Evolutionary conservation across 2,888 invertebrate genomes (phyloP).

Genomic region (Conistra vaccinii): DNA sequence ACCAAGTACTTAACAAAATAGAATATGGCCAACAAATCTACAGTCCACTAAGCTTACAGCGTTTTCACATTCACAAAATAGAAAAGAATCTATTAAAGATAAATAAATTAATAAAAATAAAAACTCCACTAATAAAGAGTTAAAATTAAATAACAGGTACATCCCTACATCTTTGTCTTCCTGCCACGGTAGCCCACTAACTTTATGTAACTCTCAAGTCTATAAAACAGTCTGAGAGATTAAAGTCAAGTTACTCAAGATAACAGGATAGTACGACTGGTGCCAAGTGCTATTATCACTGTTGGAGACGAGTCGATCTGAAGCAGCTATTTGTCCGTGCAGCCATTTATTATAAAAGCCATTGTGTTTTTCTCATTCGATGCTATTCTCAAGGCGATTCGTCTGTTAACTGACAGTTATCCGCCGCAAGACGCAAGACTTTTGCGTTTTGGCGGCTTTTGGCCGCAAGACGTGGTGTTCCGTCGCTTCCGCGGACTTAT

Average conservation of each 20-base stretch:
- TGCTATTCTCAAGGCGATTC: background rate
- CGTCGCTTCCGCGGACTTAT: too few species aligned
- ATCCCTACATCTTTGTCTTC: background rate
- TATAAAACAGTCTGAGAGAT: conserved; percentile 9
- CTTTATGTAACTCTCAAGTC: conserved; percentile 1
- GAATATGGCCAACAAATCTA: too few species aligned
- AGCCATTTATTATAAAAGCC: conserved; percentile 3
- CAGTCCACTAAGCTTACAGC: too few species aligned
- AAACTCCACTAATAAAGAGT: too few species aligned
- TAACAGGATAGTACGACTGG: conserved; percentile 18
- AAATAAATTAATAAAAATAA: too few species aligned
- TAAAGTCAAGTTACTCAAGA: conserved; percentile 36
- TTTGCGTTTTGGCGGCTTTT: too few species aligned
- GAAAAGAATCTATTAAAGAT: too few species aligned
- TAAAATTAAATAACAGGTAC: too few species aligned
- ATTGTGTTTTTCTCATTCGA: background rate
- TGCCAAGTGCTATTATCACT: conserved; percentile 51
- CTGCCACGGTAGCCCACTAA: background rate
- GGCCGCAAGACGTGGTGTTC: too few species aligned
- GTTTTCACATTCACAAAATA: too few species aligned
- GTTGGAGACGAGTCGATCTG: conserved; percentile 36
- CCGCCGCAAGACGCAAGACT: too few species aligned
- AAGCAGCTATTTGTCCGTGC: conserved; percentile 27
- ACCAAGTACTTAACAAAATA: too few species aligned
- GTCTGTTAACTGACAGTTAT: background rate